Evolutionary conservation across 1,140 invertebrate genomes (phyloP), one percentile per base, ranked within the genome.

Genomic region (Ips typographus): DNA sequence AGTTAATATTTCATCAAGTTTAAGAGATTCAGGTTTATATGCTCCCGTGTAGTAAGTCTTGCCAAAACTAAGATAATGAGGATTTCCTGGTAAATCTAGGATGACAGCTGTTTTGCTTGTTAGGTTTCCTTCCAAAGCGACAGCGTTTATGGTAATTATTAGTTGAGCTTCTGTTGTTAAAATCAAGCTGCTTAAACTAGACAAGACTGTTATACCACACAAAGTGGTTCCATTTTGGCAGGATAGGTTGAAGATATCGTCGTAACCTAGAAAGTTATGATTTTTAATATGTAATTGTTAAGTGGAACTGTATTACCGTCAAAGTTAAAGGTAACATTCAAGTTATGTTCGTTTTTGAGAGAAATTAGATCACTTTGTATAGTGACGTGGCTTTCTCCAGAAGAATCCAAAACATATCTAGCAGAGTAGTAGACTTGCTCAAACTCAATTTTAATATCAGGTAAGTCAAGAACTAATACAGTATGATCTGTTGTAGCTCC

Each of bases 111-210:
- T 58, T 3, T 41, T 4, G 8, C 4, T 40, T 7, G 56, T 58
- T 3, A 37, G 7, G 37, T 8, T 2, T 1, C 38, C 56, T 5
- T 40, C 40, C 2, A 5, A 8, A 3, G 56, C 7, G 2, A 36
- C 6, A 1, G 56, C 56, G 5, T 4, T 58, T 40, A 40, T 40
- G 6, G 56, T 58, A 7, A 58, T 40, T 1, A 58, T 41, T 3
- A 58, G 40, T 40, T 58, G 56, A 7, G 56, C 8, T 58, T 58
- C 22, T 49, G 2, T 49, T 6, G 44, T 22, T 22, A 49, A 49
- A 49, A 49, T 3, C 3, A 22, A 49, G 44, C 44, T 49, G 7
- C 22, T 22, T 49, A 49, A 49, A 49, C 22, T 49, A 2, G 7
- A 8, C 22, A 49, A 8, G 22, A 49, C 44, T 8, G 44, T 8